phyloP scores from a whole-genome alignment of 2,113 vertebrate genomes.

The Pseudorhombus dupliciocellatus region DNA sequence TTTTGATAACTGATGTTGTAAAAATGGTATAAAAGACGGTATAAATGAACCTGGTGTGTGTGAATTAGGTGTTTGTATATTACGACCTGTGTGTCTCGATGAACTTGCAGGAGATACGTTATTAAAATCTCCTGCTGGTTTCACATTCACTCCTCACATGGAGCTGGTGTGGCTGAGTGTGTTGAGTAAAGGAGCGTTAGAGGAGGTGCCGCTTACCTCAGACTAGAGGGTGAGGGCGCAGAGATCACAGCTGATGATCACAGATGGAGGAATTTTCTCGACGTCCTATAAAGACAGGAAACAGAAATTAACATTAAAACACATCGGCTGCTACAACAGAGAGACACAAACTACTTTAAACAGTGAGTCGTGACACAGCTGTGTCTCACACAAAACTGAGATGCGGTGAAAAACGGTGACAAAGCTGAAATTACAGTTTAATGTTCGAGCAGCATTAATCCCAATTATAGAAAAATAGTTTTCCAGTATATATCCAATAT shows the following conservation, averaged over 20 bases:
- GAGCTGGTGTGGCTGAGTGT: background rate
- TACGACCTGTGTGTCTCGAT: too few species aligned
- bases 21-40: too few species aligned
- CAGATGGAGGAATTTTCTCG: conserved; percentile 82
- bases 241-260: conserved; percentile 68
- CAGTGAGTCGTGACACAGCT: background rate
- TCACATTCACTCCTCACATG: background rate
- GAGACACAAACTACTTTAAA: background rate
- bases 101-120: too few species aligned
- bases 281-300: conserved; percentile 69
- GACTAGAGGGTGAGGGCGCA: conserved; percentile 51
- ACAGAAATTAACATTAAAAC: conserved; percentile 7
- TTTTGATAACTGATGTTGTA: too few species aligned
- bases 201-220: conserved; percentile 64
- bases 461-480: background rate
- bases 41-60: too few species aligned
- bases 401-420: background rate
- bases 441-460: background rate
- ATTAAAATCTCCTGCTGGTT: too few species aligned
- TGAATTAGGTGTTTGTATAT: too few species aligned
- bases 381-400: background rate
- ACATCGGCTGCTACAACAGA: background rate
- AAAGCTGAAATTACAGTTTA: background rate
- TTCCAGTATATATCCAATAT: accelerated
- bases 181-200: background rate